Conservation (phyloP, 2,797 vertebrate species). For the Mastacembelus armatus region DNA sequence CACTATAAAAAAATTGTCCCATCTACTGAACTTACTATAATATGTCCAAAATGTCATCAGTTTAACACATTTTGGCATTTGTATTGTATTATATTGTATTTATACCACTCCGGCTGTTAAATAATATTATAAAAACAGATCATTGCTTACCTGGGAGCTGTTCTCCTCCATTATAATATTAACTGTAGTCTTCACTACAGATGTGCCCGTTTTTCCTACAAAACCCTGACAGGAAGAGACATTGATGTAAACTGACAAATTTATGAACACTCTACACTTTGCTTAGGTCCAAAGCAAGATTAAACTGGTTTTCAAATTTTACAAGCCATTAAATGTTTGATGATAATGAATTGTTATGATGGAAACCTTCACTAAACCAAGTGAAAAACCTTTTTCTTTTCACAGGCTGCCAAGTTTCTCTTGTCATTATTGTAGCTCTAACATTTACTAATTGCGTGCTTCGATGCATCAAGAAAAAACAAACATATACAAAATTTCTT, state of each 20-base stretch:
- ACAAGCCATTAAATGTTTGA: background rate
- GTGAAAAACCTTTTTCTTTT: background rate
- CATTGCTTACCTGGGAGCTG: conserved; percentile 88
- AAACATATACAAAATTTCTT: background rate
- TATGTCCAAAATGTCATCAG: background rate
- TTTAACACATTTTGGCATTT: background rate
- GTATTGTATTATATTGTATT: conserved; percentile 1
- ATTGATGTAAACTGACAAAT: conserved; percentile 23
- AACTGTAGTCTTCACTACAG: conserved; percentile 86
- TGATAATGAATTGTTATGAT: background rate
- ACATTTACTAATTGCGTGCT: background rate
- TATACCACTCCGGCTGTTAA: conserved; percentile 2
- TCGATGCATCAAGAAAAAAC: background rate
- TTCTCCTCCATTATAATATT: conserved; percentile 87
- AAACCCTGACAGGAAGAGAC: conserved; percentile 81
- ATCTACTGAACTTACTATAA: background rate
- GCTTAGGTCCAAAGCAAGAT: background rate
- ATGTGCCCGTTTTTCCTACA: conserved; percentile 82
- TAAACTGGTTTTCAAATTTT: background rate
- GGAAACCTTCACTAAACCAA: conserved; percentile 5
- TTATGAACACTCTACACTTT: background rate
- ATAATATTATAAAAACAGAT: background rate
- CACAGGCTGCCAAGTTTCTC: background rate
- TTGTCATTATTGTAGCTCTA: background rate
- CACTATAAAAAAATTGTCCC: background rate